phyloP scores from a whole-genome alignment of 23 tunicate genomes.

The Trididemnum miniatum region DNA sequence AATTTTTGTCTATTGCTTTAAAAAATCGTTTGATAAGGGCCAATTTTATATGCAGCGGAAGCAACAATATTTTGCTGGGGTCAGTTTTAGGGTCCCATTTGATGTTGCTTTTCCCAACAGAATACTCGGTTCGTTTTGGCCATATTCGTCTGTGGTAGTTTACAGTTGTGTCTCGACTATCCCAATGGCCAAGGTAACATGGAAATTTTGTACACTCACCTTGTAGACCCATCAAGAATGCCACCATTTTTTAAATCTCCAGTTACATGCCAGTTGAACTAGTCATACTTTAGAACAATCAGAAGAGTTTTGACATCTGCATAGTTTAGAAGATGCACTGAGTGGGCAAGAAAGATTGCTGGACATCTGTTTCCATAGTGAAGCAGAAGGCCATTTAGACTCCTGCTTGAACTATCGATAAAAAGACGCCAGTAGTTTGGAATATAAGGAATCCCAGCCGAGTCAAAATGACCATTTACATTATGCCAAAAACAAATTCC shows the following conservation, averaged over 20 bases:
- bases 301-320: too few relatives aligned
- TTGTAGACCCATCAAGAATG: conserved; percentile 19
- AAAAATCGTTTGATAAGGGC: conserved; percentile 28
- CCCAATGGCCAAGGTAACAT: too few relatives aligned
- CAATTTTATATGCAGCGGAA: conserved; percentile 26
- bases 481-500: conserved; percentile 23
- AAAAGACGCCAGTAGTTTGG: conserved; percentile 22
- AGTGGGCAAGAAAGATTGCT: conserved; percentile 10
- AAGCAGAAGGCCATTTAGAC: conserved; percentile 13
- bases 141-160: too few relatives aligned
- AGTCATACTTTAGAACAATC: too few relatives aligned
- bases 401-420: conserved; percentile 36
- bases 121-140: too few relatives aligned
- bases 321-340: conserved; percentile 22
- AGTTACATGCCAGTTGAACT: too few relatives aligned
- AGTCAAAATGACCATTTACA: conserved; percentile 16
- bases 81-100: too few relatives aligned
- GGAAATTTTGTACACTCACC: conserved; percentile 28
- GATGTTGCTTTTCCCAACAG: too few relatives aligned
- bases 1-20: too few relatives aligned
- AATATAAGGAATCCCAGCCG: too few relatives aligned
- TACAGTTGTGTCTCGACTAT: too few relatives aligned
- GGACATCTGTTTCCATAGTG: conserved; percentile 30
- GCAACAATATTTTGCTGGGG: conserved; percentile 32
- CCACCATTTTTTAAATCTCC: conserved; percentile 30